Base-by-base conservation (phyloP, 2,888 invertebrate species). In the Heliconius charithonia region DNA sequence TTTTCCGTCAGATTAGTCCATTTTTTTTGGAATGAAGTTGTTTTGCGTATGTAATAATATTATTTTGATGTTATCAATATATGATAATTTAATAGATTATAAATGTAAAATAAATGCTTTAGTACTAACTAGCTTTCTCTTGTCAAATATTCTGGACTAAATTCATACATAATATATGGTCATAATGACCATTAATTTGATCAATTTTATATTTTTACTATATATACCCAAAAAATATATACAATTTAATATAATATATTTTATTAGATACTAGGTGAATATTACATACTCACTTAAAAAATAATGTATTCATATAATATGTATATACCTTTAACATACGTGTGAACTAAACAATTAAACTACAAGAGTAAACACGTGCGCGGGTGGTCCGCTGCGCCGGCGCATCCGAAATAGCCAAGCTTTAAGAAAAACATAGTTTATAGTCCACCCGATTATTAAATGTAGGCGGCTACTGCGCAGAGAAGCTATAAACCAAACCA, bases 401-500 rank as follows among this genome's bases (percentile, higher is more conserved):
- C 85, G 89, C 90, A 89, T 88, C 93, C 87, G 84, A 93, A 94
- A 94, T 94, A 94, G 89, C 90, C 86, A 84, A 86, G 90, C 88
- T 89, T 89, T 90, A 93, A 92, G 93, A 92, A 94, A 93, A 94
- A 93, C 94, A 92, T 92, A 90, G 92, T 94, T 93, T 92, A 93
- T 90, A 89, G 89, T 84, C 86, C 84, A 83, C 83, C 86, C 85
- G 92, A 91, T 92, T 93, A 92, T 93, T 92, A 93, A 90, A 93
- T 88, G 89, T 89, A 91, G 90, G 87, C 91, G 89, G 93, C 94
- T 94, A 93, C 92, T 91, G 93, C 87, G 85, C 85, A 85, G 85
- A 84, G 83, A 85, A 87, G 86, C 86, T 84, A 90, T 93, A 90
- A 94, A 94, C 89, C 84, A 86, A 85, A 87, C 94, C 94, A 94